These are phyloP conservation scores for Rhaphigaster nebulosa DNA, from an alignment of 2,888 invertebrate genomes.

Conservation along the genomic window DNA sequence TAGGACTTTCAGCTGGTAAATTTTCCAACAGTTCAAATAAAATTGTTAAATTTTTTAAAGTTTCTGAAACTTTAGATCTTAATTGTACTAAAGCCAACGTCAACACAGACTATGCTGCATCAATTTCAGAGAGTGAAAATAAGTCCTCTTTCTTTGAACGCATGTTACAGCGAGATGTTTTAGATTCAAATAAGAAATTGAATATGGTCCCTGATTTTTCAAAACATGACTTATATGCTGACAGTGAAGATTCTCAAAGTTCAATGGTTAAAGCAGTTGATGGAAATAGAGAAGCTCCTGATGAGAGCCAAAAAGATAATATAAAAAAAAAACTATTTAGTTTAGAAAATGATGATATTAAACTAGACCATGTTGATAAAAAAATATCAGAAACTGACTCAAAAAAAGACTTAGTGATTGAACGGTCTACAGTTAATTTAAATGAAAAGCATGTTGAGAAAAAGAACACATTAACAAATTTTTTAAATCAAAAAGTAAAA, in stretches of 20 bases:
- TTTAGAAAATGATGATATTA: not conserved
- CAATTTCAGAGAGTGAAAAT: slow-evolving; percentile 29
- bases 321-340: slow-evolving; percentile 49
- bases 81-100: slow-evolving; percentile 7
- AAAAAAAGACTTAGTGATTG: not conserved
- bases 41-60: slow-evolving; percentile 74
- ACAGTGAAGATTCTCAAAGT: slow-evolving; percentile 54
- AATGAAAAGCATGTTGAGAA: slow-evolving; percentile 61
- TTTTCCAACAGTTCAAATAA: slow-evolving; percentile 72
- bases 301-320: slow-evolving; percentile 22
- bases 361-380: not conserved
- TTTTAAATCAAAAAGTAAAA: slow-evolving; percentile 49
- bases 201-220: slow-evolving; percentile 54
- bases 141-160: slow-evolving; percentile 60
- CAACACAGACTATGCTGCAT: slow-evolving; percentile 4
- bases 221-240: slow-evolving; percentile 52
- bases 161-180: slow-evolving; percentile 33
- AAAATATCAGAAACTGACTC: not conserved
- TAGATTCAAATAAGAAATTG: slow-evolving; percentile 41
- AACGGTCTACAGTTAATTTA: not conserved
- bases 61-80: slow-evolving; percentile 64
- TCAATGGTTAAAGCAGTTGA: slow-evolving; percentile 7
- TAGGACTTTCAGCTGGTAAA: slow-evolving; percentile 85
- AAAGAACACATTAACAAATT: slow-evolving; percentile 54
- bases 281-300: not conserved